phyloP scores from a whole-genome alignment of 2,113 vertebrate genomes.

The Caretta caretta region DNA sequence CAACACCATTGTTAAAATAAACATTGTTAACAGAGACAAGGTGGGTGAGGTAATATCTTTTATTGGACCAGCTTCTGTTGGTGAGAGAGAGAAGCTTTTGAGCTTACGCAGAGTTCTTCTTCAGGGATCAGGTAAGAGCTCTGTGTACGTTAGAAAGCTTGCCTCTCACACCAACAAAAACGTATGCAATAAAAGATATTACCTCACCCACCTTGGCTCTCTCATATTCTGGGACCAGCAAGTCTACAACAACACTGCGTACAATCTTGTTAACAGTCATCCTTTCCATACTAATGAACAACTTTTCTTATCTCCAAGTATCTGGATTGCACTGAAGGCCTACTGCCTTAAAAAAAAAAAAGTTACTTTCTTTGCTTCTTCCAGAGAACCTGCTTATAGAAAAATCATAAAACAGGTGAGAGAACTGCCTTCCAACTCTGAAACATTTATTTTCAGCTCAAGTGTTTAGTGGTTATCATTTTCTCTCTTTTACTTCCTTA shows the following conservation, averaged over 20 bases:
- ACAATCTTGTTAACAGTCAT: not conserved
- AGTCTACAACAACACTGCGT: not conserved
- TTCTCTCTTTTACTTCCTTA: not conserved
- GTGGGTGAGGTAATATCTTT: too few species aligned
- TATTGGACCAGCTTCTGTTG: too few species aligned
- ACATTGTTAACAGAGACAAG: too few species aligned
- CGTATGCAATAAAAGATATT: too few species aligned
- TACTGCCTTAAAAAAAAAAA: not conserved
- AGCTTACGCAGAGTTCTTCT: too few species aligned
- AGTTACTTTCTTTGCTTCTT: not conserved
- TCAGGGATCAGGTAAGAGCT: too few species aligned
- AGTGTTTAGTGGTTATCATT: not conserved
- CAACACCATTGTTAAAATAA: not conserved
- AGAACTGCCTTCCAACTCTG: not conserved
- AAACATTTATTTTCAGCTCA: not conserved
- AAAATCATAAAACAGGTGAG: not conserved
- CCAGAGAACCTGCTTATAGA: not conserved
- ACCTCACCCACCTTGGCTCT: too few species aligned
- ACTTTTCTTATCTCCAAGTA: not conserved
- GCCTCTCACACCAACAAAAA: too few species aligned
- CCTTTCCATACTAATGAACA: not conserved
- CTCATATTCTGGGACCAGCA: not conserved
- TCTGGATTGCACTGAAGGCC: not conserved
- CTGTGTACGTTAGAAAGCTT: too few species aligned
- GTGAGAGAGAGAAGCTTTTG: too few species aligned